Conservation (phyloP, 2,113 vertebrate genomes). For the Rhinichthys klamathensis region DNA sequence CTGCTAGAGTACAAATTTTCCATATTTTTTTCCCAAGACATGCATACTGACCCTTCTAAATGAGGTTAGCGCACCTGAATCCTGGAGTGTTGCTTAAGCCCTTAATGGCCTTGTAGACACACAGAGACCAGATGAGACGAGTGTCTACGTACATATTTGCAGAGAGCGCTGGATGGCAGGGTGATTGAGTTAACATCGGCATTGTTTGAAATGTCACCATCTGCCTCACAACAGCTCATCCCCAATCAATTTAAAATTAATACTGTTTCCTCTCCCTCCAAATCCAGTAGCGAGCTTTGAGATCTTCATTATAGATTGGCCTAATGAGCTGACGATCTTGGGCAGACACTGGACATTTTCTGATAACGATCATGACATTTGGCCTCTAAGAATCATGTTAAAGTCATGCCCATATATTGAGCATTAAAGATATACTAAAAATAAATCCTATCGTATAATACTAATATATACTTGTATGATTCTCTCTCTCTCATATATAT, state of each 20-base stretch:
- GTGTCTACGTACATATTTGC: slow-evolving; percentile 50
- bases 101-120: slow-evolving; percentile 47
- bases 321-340: slow-evolving; percentile 61
- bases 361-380: slow-evolving; percentile 34
- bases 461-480: too few relatives aligned
- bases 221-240: slow-evolving; percentile 58
- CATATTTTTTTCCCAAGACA: neutral
- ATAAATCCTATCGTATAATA: neutral
- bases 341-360: slow-evolving; percentile 38
- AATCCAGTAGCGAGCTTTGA: slow-evolving; percentile 50
- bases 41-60: slow-evolving; percentile 27
- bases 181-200: slow-evolving; percentile 58
- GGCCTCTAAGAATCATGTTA: slow-evolving; percentile 40
- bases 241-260: slow-evolving; percentile 59
- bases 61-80: slow-evolving; percentile 30
- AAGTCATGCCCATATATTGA: slow-evolving; percentile 25
- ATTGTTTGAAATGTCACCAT: slow-evolving; percentile 62
- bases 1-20: neutral
- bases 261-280: slow-evolving; percentile 43
- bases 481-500: too few relatives aligned
- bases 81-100: slow-evolving; percentile 31
- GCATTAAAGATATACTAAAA: neutral
- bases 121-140: slow-evolving; percentile 47
- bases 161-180: slow-evolving; percentile 37
- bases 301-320: slow-evolving; percentile 60